phyloP scores from a whole-genome alignment of 2,113 vertebrate species.

The Monopterus albus region DNA sequence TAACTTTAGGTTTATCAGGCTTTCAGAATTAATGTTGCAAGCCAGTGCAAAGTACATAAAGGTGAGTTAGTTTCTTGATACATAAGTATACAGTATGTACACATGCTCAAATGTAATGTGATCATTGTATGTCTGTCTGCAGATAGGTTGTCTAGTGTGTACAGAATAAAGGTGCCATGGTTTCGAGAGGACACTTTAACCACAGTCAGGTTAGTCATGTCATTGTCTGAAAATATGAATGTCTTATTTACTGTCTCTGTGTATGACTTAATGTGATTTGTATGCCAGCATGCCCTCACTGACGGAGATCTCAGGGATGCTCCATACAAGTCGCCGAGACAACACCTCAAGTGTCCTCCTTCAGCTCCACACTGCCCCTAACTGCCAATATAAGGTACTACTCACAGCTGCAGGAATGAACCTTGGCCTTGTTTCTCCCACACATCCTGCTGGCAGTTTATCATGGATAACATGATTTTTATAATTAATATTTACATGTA shows the following conservation, averaged over 20 bases:
- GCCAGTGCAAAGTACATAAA: slow-evolving; percentile 87
- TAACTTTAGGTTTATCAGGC: slow-evolving; percentile 93
- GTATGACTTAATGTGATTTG: neutral
- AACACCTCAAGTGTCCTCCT: slow-evolving; percentile 84
- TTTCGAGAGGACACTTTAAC: slow-evolving; percentile 91
- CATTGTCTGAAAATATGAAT: neutral
- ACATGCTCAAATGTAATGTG: neutral
- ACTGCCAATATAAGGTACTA: slow-evolving; percentile 94
- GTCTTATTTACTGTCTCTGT: neutral
- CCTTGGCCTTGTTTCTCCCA: no score
- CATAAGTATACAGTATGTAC: neutral
- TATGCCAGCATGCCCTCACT: slow-evolving; percentile 84
- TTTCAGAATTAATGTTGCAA: slow-evolving; percentile 88
- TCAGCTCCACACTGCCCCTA: slow-evolving; percentile 91
- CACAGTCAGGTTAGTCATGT: slow-evolving; percentile 82
- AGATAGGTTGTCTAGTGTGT: slow-evolving; percentile 88
- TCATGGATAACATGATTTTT: neutral
- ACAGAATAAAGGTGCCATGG: slow-evolving; percentile 92
- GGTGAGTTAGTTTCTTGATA: slow-evolving; percentile 75
- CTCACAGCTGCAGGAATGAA: neutral
- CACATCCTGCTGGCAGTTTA: no score
- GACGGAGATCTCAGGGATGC: slow-evolving; percentile 90
- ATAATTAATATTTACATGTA: neutral
- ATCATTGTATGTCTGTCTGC: slow-evolving; percentile 43
- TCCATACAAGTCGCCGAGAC: slow-evolving; percentile 88